These are phyloP conservation scores for Ochotona curzoniae DNA, from an alignment of 2,113 vertebrate genomes.

Conservation along the genomic window DNA sequence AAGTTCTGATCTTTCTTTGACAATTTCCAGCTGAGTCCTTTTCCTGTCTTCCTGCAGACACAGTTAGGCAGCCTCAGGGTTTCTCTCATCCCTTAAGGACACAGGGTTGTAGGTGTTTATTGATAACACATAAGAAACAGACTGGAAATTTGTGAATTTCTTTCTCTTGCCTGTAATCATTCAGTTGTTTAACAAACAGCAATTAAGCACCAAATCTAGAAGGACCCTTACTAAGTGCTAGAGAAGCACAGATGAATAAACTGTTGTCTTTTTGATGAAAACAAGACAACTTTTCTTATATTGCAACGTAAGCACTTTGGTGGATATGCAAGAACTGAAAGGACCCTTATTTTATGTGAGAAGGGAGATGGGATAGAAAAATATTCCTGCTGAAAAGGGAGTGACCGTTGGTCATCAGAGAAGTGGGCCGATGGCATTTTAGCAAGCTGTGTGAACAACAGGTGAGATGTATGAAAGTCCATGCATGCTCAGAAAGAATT, in stretches of 20 bases:
- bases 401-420: background rate
- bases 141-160: background rate
- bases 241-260: background rate
- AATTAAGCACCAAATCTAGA: background rate
- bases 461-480: background rate
- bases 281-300: background rate
- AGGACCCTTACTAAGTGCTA: background rate
- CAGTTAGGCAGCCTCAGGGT: background rate
- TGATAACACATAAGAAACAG: background rate
- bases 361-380: background rate
- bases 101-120: background rate
- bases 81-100: background rate
- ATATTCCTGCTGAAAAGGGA: background rate
- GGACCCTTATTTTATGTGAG: background rate
- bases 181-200: background rate
- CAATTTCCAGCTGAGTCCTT: background rate
- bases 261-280: background rate
- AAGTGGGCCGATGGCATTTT: background rate
- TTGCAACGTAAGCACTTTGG: background rate
- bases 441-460: background rate
- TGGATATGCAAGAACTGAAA: background rate
- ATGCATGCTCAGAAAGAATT: background rate
- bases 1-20: background rate
- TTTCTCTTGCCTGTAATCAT: background rate
- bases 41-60: background rate